A percentile compares a stretch with the other conserved stretches of the same genome.
Evolutionary conservation across 1,140 invertebrate genomes (phyloP).

Genomic region (Pentalonia nigronervosa): DNA sequence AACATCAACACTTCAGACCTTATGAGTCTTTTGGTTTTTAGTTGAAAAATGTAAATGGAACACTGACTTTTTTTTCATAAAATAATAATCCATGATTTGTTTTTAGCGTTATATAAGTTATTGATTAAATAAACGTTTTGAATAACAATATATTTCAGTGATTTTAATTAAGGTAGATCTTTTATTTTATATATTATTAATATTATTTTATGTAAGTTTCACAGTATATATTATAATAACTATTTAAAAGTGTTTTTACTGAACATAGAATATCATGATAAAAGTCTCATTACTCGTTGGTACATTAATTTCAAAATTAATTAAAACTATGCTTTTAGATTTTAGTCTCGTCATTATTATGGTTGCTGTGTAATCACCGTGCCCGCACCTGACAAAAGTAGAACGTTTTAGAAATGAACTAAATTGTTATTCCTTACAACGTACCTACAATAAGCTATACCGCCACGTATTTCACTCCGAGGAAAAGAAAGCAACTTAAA

Average conservation of each 20-base stretch:
- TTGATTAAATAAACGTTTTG: background rate
- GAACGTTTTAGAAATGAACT: background rate
- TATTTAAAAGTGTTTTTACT: background rate
- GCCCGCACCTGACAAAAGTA: background rate
- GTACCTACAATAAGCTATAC: background rate
- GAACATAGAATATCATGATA: background rate
- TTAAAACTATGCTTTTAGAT: background rate
- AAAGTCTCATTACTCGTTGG: background rate
- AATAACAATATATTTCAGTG: background rate
- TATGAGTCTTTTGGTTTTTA: background rate
- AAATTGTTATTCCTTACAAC: background rate
- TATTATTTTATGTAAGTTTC: background rate
- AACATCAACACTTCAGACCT: background rate
- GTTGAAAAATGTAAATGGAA: background rate
- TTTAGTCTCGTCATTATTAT: background rate
- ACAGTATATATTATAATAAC: too few species aligned
- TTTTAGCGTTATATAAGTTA: background rate
- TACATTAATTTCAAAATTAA: slow-evolving; percentile 3
- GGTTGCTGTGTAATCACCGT: background rate
- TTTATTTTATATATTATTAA: slow-evolving; percentile 1
- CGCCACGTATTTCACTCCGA: background rate
- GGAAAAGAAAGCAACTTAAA: background rate
- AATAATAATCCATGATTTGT: background rate
- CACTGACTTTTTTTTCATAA: background rate
- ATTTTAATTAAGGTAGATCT: background rate